phyloP scores from a whole-genome alignment of 2,888 invertebrate species.

The Cinara cedri region DNA sequence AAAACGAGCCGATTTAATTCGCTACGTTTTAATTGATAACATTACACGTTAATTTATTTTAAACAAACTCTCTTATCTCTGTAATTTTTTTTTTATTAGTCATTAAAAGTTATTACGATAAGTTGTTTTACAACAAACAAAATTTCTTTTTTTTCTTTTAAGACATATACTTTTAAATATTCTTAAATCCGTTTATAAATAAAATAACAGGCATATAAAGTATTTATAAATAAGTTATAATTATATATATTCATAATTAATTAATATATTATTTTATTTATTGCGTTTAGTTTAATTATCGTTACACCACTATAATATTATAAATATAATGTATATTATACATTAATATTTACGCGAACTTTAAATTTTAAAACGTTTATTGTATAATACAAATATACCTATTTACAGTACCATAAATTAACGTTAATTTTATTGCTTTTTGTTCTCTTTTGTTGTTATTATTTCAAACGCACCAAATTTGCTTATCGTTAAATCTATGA shows the following conservation, averaged over 20 bases:
- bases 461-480: too few relatives aligned
- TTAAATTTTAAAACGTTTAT: too few relatives aligned
- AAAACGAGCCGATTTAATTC: background rate
- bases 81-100: background rate
- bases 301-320: too few relatives aligned
- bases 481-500: too few relatives aligned
- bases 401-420: too few relatives aligned
- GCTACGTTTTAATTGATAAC: background rate
- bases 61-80: slow-evolving; percentile 1
- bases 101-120: slow-evolving; percentile 12
- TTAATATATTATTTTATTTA: background rate
- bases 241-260: slow-evolving; percentile 21
- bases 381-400: too few relatives aligned
- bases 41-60: background rate
- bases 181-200: slow-evolving; percentile 6
- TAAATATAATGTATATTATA: too few relatives aligned
- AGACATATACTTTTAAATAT: slow-evolving; percentile 4
- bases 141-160: slow-evolving; percentile 1
- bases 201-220: slow-evolving; percentile 11
- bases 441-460: too few relatives aligned
- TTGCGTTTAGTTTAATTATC: background rate
- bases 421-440: too few relatives aligned
- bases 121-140: background rate
- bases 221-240: background rate
- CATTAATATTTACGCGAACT: too few relatives aligned